Evolutionary conservation across 1,140 invertebrate species (phyloP), one percentile per base, ranked within the genome.

Genomic region (Homarus americanus): DNA sequence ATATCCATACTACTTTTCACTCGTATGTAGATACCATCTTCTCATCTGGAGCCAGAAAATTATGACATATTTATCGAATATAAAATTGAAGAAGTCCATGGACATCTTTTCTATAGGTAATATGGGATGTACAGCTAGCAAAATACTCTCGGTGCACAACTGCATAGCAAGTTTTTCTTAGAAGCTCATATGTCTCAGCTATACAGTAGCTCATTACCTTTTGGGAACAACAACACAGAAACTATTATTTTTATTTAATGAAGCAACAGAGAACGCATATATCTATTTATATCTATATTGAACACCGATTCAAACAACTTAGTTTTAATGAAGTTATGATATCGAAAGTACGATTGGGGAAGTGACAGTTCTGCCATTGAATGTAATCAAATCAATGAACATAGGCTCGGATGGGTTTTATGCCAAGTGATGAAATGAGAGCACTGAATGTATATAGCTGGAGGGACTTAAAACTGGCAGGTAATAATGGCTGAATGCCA

Each of bases 201-300:
- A 44, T 84, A 84, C 44, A 72, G 36, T 72, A 84, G 66, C 66
- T 84, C 82, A 84, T 84, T 72, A 84, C 82, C 66, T 41, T 84
- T 32, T 84, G 82, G 82, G 82, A 84, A 84, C 78, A 80, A 58
- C 69, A 69, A 84, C 82, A 84, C 82, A 84, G 36, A 73, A 84
- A 40, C 82, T 72, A 44, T 73, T 66, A 73, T 41, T 28, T 66
- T 73, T n/a, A 84, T 24, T 73, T 41, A 76, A 76, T 40, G 9
- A 76, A 76, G 63, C 41, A 84, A 84, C 82, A 84, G 63, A 84
- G 82, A 84, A 72, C n/a, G 69, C 82, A 72, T 84, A 72, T 40
- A 76, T 24, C 75, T 76, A 76, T 41, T 32, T 40, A 76, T 76
- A 40, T 12, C 75, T 76, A 76, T 40, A 40, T 20, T 15, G 34